Percentiles rank a stretch among this genome's conserved stretches.
These are phyloP conservation scores for Chlamydotis undulata DNA, from an alignment of 2,113 vertebrate genomes.

Conservation along the genomic window DNA sequence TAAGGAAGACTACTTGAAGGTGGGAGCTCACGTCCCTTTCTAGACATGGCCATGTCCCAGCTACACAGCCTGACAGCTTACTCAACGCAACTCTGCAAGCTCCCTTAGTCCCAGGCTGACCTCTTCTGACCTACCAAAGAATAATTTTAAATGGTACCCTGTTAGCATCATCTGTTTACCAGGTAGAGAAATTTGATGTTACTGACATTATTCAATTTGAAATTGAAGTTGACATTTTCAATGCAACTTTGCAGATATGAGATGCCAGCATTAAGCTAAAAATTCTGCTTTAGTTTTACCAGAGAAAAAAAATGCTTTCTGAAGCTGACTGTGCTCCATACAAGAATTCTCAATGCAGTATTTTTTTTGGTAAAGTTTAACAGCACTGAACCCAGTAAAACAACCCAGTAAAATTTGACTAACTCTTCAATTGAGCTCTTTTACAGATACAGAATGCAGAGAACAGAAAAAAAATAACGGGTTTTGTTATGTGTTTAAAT, in stretches of 20 bases:
- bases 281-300: neutral
- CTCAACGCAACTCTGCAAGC: neutral
- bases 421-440: neutral
- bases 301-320: neutral
- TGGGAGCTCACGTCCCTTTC: neutral
- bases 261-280: neutral
- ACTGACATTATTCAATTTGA: neutral
- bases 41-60: neutral
- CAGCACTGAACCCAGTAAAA: neutral
- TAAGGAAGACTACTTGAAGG: fast-evolving
- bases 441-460: neutral
- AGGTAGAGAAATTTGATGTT: too few species aligned
- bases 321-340: neutral
- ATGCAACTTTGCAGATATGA: neutral
- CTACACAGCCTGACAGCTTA: neutral
- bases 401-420: neutral
- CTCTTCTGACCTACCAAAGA: slow-evolving; percentile 45
- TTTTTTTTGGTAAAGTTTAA: neutral
- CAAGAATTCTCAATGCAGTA: neutral
- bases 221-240: neutral
- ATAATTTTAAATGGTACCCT: neutral
- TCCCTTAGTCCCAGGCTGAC: slow-evolving; percentile 45
- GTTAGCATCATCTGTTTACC: fast-evolving
- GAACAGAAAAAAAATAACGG: fast-evolving
- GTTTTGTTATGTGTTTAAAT: neutral